phyloP scores from a whole-genome alignment of 2,113 vertebrate species.

The Phasianus colchicus region DNA sequence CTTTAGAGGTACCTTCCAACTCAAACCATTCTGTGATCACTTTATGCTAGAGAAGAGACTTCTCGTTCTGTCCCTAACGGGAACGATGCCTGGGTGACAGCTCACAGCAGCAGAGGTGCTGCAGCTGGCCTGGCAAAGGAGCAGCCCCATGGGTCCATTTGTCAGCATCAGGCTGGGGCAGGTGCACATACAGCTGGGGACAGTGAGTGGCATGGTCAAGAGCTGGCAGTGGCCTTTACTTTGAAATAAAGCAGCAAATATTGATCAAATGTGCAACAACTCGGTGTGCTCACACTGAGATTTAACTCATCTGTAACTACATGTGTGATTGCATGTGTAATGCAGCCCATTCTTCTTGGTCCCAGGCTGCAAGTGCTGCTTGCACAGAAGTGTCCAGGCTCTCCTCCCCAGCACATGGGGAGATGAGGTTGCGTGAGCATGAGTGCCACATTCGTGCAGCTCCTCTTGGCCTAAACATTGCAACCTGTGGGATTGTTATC shows the following conservation, averaged over 20 bases:
- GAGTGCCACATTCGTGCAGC: background rate
- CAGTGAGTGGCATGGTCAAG: accelerated
- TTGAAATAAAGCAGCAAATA: background rate
- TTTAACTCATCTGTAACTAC: accelerated
- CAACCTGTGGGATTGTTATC: background rate
- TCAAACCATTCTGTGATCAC: background rate
- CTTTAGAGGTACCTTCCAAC: too few species aligned
- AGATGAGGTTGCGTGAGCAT: background rate
- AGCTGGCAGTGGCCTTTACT: background rate
- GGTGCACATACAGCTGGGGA: background rate
- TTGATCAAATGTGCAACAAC: background rate
- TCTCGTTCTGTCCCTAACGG: background rate
- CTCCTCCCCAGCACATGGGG: accelerated
- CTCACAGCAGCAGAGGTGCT: background rate
- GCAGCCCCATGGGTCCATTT: background rate
- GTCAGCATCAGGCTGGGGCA: background rate
- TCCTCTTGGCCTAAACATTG: too few species aligned
- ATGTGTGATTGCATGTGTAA: accelerated
- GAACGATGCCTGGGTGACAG: accelerated
- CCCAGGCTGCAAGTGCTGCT: accelerated
- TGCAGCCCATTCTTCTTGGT: accelerated
- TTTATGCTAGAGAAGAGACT: background rate
- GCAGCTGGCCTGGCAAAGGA: background rate
- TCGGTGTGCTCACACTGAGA: accelerated
- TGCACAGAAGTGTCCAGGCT: background rate